Percentiles rank a stretch among this genome's conserved stretches.
These are phyloP conservation scores for Mechanitis messenoides DNA, from an alignment of 2,888 invertebrate genomes.

Conservation along the genomic window DNA sequence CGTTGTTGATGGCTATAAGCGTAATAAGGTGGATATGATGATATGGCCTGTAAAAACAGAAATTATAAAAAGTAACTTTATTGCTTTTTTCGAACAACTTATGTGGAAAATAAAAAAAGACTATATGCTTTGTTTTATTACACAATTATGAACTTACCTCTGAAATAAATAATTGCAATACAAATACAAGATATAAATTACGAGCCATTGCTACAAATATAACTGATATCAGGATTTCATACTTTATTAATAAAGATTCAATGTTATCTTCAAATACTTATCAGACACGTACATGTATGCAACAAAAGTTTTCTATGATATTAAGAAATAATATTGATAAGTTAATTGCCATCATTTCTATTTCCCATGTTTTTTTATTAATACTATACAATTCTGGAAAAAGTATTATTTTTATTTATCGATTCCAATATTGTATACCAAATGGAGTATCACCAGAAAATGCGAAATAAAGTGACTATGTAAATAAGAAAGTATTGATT, in stretches of 20 bases:
- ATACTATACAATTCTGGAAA: too few species aligned
- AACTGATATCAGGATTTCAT: conserved; percentile 15
- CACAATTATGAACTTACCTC: conserved; percentile 19
- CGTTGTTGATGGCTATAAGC: background rate
- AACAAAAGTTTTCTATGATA: background rate
- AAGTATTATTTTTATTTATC: too few species aligned
- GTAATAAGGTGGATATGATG: conserved; percentile 5
- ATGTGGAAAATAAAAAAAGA: background rate
- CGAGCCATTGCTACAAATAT: conserved; percentile 18
- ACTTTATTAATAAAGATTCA: conserved; percentile 24
- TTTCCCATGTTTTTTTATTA: too few species aligned
- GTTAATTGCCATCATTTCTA: too few species aligned
- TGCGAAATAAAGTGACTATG: too few species aligned
- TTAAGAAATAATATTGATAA: conserved; percentile 3
- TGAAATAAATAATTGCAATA: conserved; percentile 18
- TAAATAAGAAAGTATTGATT: too few species aligned
- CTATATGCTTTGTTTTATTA: background rate
- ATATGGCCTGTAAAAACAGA: conserved; percentile 3
- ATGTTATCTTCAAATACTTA: conserved; percentile 3
- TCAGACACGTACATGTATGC: background rate
- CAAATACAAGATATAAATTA: conserved; percentile 11
- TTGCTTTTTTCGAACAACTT: background rate
- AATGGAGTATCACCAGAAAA: too few species aligned
- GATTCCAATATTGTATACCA: too few species aligned
- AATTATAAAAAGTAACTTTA: background rate